Conservation (phyloP, 1,140 invertebrate genomes). For the Zelostemma sp. region DNA sequence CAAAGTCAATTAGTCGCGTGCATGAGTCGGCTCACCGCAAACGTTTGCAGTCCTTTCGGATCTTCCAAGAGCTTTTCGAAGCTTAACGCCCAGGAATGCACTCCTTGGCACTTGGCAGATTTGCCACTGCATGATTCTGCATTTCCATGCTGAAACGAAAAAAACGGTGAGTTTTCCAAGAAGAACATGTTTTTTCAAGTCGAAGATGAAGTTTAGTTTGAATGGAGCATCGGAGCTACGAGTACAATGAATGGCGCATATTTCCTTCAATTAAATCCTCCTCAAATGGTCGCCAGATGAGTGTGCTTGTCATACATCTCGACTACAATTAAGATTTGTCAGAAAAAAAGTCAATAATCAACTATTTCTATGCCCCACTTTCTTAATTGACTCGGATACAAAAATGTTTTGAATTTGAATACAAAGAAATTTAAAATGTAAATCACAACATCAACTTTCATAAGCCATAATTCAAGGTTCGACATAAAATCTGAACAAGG, state of each 20-base stretch:
- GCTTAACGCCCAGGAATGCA: slow-evolving; percentile 84
- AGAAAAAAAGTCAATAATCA: not conserved
- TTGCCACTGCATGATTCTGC: slow-evolving; percentile 62
- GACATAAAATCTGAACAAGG: too few species aligned
- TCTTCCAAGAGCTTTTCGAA: slow-evolving; percentile 93
- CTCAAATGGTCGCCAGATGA: not conserved
- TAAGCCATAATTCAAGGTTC: too few species aligned
- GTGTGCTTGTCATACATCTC: slow-evolving; percentile 8
- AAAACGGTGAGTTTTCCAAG: too few species aligned
- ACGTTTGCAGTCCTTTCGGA: slow-evolving; percentile 86
- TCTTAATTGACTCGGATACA: too few species aligned
- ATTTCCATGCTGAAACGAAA: too few species aligned
- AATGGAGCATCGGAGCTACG: not conserved
- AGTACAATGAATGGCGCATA: slow-evolving; percentile 13
- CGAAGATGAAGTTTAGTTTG: too few species aligned
- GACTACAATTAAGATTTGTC: slow-evolving; percentile 1
- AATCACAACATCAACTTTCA: too few species aligned
- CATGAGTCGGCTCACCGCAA: slow-evolving; percentile 92
- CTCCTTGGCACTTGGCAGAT: slow-evolving; percentile 62
- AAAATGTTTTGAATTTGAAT: too few species aligned
- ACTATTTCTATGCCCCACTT: not conserved
- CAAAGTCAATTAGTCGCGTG: too few species aligned
- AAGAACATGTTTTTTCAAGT: too few species aligned
- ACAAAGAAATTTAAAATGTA: too few species aligned
- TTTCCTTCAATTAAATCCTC: slow-evolving; percentile 16